Evolutionary conservation across 2,797 vertebrate genomes (phyloP).

Genomic region (Mus minutoides): DNA sequence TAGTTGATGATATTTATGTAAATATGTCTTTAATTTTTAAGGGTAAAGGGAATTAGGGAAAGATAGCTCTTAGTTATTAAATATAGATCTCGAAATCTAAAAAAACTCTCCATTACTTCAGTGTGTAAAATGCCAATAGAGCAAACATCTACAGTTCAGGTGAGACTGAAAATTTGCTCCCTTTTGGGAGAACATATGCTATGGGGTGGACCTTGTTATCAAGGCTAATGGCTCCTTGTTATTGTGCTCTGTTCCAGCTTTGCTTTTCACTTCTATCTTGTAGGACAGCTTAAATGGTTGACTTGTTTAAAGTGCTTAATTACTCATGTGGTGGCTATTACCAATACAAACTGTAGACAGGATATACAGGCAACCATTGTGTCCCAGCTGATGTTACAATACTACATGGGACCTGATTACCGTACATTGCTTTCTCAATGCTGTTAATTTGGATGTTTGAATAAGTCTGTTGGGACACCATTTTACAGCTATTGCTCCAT

Average conservation of each 20-base stretch:
- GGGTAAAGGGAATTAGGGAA: neutral
- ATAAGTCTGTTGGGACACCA: constrained; percentile 85
- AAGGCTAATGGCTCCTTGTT: constrained; percentile 73
- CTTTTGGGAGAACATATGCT: constrained; percentile 78
- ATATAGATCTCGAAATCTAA: neutral
- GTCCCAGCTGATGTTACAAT: constrained; percentile 86
- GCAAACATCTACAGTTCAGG: constrained; percentile 56
- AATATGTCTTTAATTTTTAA: constrained; percentile 1
- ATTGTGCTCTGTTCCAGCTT: constrained; percentile 78
- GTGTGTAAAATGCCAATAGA: constrained; percentile 36
- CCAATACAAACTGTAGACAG: constrained; percentile 81
- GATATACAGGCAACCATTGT: constrained; percentile 79
- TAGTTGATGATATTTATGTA: neutral
- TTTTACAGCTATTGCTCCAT: constrained; percentile 84
- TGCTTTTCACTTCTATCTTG: constrained; percentile 78
- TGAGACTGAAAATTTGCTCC: constrained; percentile 74
- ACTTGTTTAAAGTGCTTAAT: constrained; percentile 82
- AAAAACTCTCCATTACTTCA: constrained; percentile 26
- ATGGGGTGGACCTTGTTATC: constrained; percentile 67
- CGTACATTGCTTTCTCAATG: constrained; percentile 85
- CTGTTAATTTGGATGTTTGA: constrained; percentile 89
- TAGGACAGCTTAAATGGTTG: constrained; percentile 83
- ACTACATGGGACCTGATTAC: constrained; percentile 88
- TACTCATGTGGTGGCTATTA: constrained; percentile 82
- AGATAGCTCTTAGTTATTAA: neutral